Percentiles rank a stretch among this genome's conserved stretches.
phyloP scores from a whole-genome alignment of 2,888 invertebrate species.

The Drosophila mettleri region DNA sequence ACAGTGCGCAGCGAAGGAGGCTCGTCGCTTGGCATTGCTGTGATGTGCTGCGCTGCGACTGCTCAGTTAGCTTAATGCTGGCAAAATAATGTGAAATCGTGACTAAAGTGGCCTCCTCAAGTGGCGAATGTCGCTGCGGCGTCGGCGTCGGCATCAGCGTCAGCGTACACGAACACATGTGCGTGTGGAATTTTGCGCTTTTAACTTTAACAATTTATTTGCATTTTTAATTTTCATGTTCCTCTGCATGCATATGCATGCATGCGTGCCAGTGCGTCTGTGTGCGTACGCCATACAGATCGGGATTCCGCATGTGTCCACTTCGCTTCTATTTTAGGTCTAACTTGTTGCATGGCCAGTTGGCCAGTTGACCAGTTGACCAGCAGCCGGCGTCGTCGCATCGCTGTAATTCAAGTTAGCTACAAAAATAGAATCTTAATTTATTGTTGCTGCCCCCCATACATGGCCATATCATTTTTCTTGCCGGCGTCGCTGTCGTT shows the following conservation, averaged over 20 bases:
- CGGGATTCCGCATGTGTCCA: constrained; percentile 33
- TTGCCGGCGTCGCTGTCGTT: constrained; percentile 41
- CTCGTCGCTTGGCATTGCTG: constrained; percentile 62
- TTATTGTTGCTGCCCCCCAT: constrained; percentile 75
- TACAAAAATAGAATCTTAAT: constrained; percentile 80
- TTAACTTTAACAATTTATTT: constrained; percentile 80
- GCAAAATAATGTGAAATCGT: constrained; percentile 69
- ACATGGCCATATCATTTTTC: constrained; percentile 77
- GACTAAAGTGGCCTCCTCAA: constrained; percentile 77
- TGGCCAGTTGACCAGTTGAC: constrained; percentile 34
- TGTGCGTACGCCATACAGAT: constrained; percentile 18
- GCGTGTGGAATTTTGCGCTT: constrained; percentile 72
- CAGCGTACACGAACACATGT: constrained; percentile 17
- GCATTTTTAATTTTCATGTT: constrained; percentile 81
- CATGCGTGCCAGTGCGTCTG: constrained; percentile 9
- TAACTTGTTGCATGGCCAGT: constrained; percentile 71
- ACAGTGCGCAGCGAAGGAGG: constrained; percentile 64
- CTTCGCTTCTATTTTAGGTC: constrained; percentile 75
- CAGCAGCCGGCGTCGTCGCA: constrained; percentile 24
- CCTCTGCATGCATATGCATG: constrained; percentile 22
- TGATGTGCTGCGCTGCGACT: constrained; percentile 58
- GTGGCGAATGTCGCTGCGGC: constrained; percentile 43
- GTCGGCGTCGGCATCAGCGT: neutral
- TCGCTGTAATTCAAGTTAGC: constrained; percentile 74
- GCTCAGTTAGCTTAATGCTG: constrained; percentile 49